Evolutionary conservation across 2,113 vertebrate species (phyloP), one percentile per base, ranked within the genome.

Genomic region (Pterocles orientalis): DNA sequence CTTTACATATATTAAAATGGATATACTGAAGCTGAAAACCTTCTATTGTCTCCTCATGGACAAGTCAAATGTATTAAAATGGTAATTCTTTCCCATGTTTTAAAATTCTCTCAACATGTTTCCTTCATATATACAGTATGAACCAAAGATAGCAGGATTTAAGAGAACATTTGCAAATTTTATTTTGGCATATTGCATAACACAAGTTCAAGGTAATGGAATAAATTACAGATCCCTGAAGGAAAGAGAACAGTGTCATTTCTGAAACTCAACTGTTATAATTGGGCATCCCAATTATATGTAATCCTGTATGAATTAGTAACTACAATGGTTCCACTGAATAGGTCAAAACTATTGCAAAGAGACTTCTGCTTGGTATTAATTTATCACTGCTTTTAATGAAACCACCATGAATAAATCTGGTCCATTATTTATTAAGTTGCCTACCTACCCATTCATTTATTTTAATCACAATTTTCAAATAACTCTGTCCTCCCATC

Each of bases 61-160:
- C 25, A 26, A 97, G 94, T 97, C 90, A 92, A 93, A 95, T 92
- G 79, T 92, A 97, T 98, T 98, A 98, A 97, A 97, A 98, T 96
- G 92, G 88, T 97, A 97, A 97, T 98, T 96, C 95, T 89, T 86
- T 78, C 84, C 72, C 73, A 24, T 83, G 83, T 92, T 97, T 97
- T 97, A 98, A 98, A 98, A 98, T 97, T 97, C 92, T 56, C 57
- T 97, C 83, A 24, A 77, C 70, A 73, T 78, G 71, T 92, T 95
- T 92, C 73, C 69, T 91, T 96, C 97, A 92, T 84, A 43, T 88
- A 65, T 34, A 88, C 62, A 18, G 24, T 48, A 80, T 75, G 82
- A 95, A 90, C 61, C 89, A 84, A 93, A 95, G 95, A 96, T 77
- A 95, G 58, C 26, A 77, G 90, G 94, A 95, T 96, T 98, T 97